These are phyloP conservation scores for Nezara viridula DNA, from an alignment of 2,888 invertebrate genomes.

Conservation along the genomic window DNA sequence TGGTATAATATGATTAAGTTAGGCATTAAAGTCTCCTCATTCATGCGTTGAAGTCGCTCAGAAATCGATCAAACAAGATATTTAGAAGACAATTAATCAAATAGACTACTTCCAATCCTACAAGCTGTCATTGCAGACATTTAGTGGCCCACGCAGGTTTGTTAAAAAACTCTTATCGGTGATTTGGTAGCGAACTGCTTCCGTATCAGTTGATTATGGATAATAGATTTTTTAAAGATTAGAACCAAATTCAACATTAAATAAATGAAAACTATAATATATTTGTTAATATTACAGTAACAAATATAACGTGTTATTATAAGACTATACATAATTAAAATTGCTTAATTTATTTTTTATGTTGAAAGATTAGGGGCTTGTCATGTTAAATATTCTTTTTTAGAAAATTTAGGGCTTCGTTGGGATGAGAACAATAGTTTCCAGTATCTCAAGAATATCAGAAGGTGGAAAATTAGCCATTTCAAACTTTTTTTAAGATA, in stretches of 20 bases:
- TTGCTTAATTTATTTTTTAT: not conserved
- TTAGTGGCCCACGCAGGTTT: not conserved
- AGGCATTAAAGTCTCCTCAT: conserved; percentile 10
- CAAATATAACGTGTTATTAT: too few species aligned
- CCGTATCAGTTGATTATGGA: too few species aligned
- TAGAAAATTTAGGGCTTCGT: too few species aligned
- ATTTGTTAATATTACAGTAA: too few species aligned
- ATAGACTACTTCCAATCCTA: not conserved
- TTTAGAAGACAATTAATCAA: not conserved
- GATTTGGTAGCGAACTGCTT: not conserved
- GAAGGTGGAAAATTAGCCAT: too few species aligned
- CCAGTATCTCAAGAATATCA: too few species aligned
- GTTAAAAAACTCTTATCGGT: not conserved
- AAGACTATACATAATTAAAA: not conserved
- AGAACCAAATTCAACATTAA: not conserved
- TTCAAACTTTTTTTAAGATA: too few species aligned
- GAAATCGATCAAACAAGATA: not conserved
- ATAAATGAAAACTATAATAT: too few species aligned
- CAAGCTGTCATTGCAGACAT: not conserved
- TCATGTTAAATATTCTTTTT: too few species aligned
- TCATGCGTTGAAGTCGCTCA: not conserved
- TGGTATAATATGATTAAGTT: not conserved
- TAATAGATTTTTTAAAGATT: not conserved
- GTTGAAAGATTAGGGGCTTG: too few species aligned
- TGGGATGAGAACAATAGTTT: too few species aligned